Evolutionary conservation across 2,888 invertebrate species (phyloP).

Genomic region (Acanthosoma haemorrhoidale): DNA sequence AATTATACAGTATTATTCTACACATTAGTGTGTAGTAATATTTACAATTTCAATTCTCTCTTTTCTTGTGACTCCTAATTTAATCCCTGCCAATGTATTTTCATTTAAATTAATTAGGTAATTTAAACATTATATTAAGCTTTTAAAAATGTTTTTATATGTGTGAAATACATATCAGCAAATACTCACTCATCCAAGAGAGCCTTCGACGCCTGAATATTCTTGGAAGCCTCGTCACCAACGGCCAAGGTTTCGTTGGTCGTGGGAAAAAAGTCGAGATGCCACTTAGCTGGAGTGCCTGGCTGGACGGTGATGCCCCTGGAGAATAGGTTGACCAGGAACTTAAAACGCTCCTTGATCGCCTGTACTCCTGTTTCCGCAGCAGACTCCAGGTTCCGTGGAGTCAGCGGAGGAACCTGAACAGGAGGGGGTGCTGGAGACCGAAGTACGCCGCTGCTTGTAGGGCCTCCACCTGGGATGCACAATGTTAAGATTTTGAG

Average conservation of each 20-base stretch:
- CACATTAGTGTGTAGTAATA: no score
- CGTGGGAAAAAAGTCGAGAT: slow-evolving; percentile 47
- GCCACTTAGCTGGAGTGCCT: slow-evolving; percentile 46
- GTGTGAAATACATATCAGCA: not conserved
- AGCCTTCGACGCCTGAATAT: slow-evolving; percentile 46
- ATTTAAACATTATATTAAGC: not conserved
- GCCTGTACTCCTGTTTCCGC: slow-evolving; percentile 44
- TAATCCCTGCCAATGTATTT: no score
- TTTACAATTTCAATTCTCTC: no score
- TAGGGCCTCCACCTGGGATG: slow-evolving; percentile 30
- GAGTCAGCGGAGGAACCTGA: slow-evolving; percentile 44
- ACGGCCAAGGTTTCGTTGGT: slow-evolving; percentile 45
- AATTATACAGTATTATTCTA: no score
- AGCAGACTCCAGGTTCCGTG: slow-evolving; percentile 45
- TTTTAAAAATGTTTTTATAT: not conserved
- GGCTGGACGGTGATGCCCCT: slow-evolving; percentile 43
- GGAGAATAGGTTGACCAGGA: slow-evolving; percentile 42
- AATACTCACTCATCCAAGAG: slow-evolving; percentile 46
- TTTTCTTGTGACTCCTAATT: no score
- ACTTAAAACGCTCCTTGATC: slow-evolving; percentile 43
- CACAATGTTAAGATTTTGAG: no score
- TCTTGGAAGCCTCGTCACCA: slow-evolving; percentile 46
- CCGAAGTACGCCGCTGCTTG: slow-evolving; percentile 44
- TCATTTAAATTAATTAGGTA: not conserved
- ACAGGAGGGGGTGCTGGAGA: slow-evolving; percentile 46